Evolutionary conservation across 1,140 invertebrate species (phyloP), one percentile per base, ranked within the genome.

Genomic region (Mylabris phalerata): DNA sequence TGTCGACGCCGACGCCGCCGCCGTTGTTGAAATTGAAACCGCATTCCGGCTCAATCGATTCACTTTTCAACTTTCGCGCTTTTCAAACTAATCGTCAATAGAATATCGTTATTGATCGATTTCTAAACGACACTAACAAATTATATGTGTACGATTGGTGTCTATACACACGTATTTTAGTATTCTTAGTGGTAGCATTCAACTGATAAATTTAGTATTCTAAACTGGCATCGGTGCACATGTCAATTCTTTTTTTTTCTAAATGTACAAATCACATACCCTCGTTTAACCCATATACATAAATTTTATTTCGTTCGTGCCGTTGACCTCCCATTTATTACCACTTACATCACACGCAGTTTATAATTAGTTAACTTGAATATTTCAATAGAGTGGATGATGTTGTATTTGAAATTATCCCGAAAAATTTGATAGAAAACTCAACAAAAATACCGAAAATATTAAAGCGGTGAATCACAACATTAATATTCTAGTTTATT

Each of bases 241-340:
- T 63, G 57, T 59, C 48, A 59, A 50, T 50, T 48, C 42, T 39
- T 59, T 58, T 44, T 50, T 61, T 62, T 62, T 62, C 58, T 50
- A 49, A 62, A 58, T 59, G 52, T 55, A 62, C 52, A 54, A 63
- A 61, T 57, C 49, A 61, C 48, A 50, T 57, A 48, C 39, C 52
- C 56, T 51, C 58, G 46, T 49, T 61, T 61, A 64, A 58, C 62
- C 62, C 52, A 64, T 61, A 57, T 64, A 64, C 62, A 61, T 64
- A 64, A 57, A 61, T 61, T 64, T 64, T 55, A 48, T 48, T 60
- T 46, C 42, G 46, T 27, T 51, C 52, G 32, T 61, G 62, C 25
- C 62, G 59, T 64, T 64, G 62, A 64, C 62, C 62, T 61, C 49
- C 54, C 41, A 57, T 60, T 32, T 32, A 32, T 32, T 32, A 32